Evolutionary conservation across 2,797 vertebrate species (phyloP).

Genomic region (Decapterus maruadsi): DNA sequence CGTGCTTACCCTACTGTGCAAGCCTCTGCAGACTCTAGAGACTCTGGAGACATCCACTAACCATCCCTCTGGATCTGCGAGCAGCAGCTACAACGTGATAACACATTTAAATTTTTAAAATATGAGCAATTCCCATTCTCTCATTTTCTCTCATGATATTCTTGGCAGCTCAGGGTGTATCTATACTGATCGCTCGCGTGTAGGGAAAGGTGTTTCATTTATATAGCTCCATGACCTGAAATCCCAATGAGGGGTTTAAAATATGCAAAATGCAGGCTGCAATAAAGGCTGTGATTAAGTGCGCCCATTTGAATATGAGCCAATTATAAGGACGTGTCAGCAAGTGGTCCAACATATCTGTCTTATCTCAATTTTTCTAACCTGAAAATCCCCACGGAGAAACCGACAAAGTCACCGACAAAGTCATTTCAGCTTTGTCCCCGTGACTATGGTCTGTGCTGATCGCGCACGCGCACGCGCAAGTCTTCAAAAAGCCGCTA

Average conservation of each 20-base stretch:
- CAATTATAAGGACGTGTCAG: slow-evolving; percentile 30
- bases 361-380: slow-evolving; percentile 7
- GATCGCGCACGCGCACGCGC: background rate
- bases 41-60: slow-evolving; percentile 17
- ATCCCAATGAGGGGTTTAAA: slow-evolving; percentile 39
- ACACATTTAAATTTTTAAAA: slow-evolving; percentile 15
- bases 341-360: slow-evolving; percentile 17
- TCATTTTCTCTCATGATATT: slow-evolving; percentile 18
- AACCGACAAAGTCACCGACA: slow-evolving; percentile 9
- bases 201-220: slow-evolving; percentile 45
- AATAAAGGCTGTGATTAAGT: slow-evolving; percentile 42
- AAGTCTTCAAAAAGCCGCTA: slow-evolving; percentile 8
- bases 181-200: slow-evolving; percentile 10
- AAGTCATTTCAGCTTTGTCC: slow-evolving; percentile 12
- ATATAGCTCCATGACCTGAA: slow-evolving; percentile 37
- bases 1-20: slow-evolving; percentile 10
- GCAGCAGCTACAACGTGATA: slow-evolving; percentile 23
- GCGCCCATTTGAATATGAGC: slow-evolving; percentile 28
- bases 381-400: slow-evolving; percentile 7
- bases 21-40: slow-evolving; percentile 26
- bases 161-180: slow-evolving; percentile 40
- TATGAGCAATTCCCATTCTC: slow-evolving; percentile 8
- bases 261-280: slow-evolving; percentile 38
- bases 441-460: background rate
- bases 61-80: slow-evolving; percentile 1